phyloP scores from a whole-genome alignment of 2,797 vertebrate species.

The Lepidocolaptes lacrymiger region DNA sequence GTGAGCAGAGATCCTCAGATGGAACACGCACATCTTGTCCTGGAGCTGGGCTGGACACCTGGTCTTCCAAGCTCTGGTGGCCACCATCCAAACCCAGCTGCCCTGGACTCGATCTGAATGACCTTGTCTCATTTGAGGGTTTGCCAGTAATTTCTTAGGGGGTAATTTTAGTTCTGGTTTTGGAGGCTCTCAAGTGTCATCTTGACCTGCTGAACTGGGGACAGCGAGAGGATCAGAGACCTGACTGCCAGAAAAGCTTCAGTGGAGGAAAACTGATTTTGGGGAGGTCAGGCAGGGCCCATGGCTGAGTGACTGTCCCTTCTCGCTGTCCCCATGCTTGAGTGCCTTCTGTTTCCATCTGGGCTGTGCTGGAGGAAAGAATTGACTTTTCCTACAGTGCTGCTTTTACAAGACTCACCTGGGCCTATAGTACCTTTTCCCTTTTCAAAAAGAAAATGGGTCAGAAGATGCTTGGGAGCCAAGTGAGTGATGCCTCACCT shows the following conservation, averaged over 20 bases:
- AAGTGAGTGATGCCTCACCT: neutral
- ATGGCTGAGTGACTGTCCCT: conserved; percentile 15
- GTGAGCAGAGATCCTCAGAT: conserved; percentile 40
- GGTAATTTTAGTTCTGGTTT: neutral
- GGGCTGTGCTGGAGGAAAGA: conserved; percentile 76
- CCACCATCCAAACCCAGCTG: neutral
- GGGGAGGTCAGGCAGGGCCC: conserved; percentile 46
- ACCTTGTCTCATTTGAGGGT: neutral
- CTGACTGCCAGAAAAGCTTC: neutral
- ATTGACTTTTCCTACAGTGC: conserved; percentile 74
- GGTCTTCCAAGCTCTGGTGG: neutral
- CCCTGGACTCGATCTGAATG: conserved; percentile 5
- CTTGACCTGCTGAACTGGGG: conserved; percentile 36
- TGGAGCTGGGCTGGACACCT: neutral
- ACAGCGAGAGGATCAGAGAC: neutral
- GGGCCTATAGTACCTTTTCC: conserved; percentile 37
- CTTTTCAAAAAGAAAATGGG: conserved; percentile 30
- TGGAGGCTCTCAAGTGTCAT: conserved; percentile 5
- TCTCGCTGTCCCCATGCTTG: conserved; percentile 67
- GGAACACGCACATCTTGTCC: conserved; percentile 44
- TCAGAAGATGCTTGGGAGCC: conserved; percentile 63
- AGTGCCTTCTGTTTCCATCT: conserved; percentile 78
- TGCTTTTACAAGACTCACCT: conserved; percentile 72
- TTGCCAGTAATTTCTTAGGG: neutral
- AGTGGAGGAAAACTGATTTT: neutral